Evolutionary conservation across 92 coral and sea anemone genomes (phyloP).

Genomic region (Galaxea fascicularis): DNA sequence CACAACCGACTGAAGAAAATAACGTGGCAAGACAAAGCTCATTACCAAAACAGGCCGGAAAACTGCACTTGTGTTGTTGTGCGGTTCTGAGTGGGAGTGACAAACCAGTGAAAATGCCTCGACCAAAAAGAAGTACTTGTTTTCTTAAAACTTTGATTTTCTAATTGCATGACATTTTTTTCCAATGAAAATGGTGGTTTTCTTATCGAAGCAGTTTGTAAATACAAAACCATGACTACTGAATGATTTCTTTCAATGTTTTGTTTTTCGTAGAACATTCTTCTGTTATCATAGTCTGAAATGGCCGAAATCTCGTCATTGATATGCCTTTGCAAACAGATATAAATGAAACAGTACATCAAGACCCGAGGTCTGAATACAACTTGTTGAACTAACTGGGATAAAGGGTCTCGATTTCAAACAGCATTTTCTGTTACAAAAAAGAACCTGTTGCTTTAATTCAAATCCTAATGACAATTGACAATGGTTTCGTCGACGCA

Average conservation of each 20-base stretch:
- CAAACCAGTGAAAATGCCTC: not conserved
- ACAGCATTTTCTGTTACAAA: not conserved
- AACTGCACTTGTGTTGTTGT: too few relatives aligned
- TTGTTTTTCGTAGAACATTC: not conserved
- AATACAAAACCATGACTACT: constrained; percentile 5
- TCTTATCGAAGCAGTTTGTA: not conserved
- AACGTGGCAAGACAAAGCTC: too few relatives aligned
- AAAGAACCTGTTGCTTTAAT: not conserved
- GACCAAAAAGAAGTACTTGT: too few relatives aligned
- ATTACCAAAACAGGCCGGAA: too few relatives aligned
- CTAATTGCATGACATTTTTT: not conserved
- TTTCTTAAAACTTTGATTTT: too few relatives aligned
- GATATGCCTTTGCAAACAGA: not conserved
- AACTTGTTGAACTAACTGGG: too few relatives aligned
- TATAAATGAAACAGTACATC: not conserved
- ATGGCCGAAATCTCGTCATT: not conserved
- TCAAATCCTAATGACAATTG: not conserved
- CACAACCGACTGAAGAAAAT: too few relatives aligned
- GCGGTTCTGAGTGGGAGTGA: not conserved
- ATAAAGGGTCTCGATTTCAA: not conserved
- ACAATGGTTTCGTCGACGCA: not conserved
- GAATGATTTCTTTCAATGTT: too few relatives aligned
- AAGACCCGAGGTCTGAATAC: not conserved
- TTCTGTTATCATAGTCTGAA: constrained; percentile 14
- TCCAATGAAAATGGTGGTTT: not conserved